Evolutionary conservation across 1,140 invertebrate species (phyloP), one percentile per base, ranked within the genome.

Genomic region (Scaptodrosophila lebanonensis): DNA sequence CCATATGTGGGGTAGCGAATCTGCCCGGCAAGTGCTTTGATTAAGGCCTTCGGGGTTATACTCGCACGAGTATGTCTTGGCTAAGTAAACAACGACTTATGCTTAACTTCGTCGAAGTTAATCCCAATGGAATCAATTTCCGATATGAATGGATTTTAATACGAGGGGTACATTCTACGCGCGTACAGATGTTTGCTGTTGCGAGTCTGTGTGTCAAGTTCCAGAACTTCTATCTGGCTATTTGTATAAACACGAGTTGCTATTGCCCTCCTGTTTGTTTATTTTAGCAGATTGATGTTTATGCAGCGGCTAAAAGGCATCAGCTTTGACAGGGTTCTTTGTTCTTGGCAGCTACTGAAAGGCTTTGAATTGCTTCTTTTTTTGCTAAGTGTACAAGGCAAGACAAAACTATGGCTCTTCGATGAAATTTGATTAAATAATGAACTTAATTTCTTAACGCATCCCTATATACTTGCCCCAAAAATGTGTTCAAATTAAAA

Each of bases 61-160:
- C 27, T 52, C 39, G 61, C 53, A 68, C n/a, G n/a, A n/a, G n/a
- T n/a, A n/a, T n/a, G 57, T 58, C 51, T 49, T 47, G 44, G 27
- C 53, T 47, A 29, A 68, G 50, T 62, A 69, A 66, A 65, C 70
- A 75, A 15, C 20, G 32, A 49, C 57, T 68, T 68, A 64, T 59
- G 66, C 58, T 60, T 35, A 58, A 53, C 53, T 59, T 70, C 27
- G 20, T 64, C 18, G 20, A 29, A 42, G 51, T 54, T 42, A 29
- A 40, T 71, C 68, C 50, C 70, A 47, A 68, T 45, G 54, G 64
- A 60, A 43, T 13, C 29, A 20, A 38, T 17, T 48, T 30, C n/a
- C n/a, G 18, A 18, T 30, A 20, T 17, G 36, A 18, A 20, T 38
- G 20, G 38, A 43, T 44, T 47, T 36, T 45, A 35, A 49, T 60